Conservation (phyloP, 1,140 invertebrate genomes). For the Chironomus tepperi region DNA sequence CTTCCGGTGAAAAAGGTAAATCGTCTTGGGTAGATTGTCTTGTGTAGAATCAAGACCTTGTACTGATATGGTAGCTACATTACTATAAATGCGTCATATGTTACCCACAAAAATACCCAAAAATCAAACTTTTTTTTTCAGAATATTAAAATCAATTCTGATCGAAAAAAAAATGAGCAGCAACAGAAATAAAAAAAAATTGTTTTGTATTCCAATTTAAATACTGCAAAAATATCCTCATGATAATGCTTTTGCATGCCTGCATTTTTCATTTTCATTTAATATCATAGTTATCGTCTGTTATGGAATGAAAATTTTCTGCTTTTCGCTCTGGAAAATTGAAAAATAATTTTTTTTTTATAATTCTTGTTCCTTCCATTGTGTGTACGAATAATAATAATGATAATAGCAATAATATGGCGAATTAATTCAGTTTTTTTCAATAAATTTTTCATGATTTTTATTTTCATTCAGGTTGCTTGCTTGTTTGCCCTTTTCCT, state of each 20-base stretch:
- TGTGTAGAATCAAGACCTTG: too few species aligned
- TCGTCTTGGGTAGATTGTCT: too few species aligned
- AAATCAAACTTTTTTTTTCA: too few species aligned
- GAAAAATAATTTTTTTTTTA: background rate
- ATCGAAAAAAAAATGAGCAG: background rate
- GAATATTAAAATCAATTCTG: background rate
- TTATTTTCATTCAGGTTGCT: too few species aligned
- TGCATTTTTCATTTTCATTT: background rate
- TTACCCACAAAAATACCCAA: too few species aligned
- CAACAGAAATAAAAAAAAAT: background rate
- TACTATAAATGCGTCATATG: too few species aligned
- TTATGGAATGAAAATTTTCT: background rate
- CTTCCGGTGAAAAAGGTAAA: too few species aligned
- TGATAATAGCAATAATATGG: slow-evolving; percentile 7
- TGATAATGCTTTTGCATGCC: background rate
- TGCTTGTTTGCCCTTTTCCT: too few species aligned
- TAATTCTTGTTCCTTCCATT: too few species aligned
- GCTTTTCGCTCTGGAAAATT: background rate
- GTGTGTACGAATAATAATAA: background rate
- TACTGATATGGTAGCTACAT: too few species aligned
- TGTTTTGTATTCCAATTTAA: slow-evolving; percentile 1
- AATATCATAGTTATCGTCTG: too few species aligned
- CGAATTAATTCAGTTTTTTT: background rate
- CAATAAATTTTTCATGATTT: too few species aligned
- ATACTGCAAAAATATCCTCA: background rate